Evolutionary conservation across 2,113 vertebrate species (phyloP).

Genomic region (Podilymbus podiceps): DNA sequence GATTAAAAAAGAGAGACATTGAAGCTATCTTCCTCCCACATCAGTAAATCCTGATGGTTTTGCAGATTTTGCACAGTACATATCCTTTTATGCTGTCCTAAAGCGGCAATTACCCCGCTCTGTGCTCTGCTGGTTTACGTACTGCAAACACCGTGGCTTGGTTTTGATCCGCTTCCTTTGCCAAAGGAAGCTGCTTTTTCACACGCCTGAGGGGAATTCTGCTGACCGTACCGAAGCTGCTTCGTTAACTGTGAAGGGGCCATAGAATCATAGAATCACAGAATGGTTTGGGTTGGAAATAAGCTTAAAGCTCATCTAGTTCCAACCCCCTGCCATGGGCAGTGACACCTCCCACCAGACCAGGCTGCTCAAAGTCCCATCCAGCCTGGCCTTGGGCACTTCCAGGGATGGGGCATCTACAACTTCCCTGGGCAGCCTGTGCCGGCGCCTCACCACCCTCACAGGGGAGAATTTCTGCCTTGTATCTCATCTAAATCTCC

Average conservation of each 20-base stretch:
- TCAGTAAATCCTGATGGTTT: not conserved
- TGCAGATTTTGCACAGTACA: not conserved
- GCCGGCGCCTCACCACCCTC: no score
- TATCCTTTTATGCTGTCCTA: not conserved
- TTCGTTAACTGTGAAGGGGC: not conserved
- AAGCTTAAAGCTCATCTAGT: no score
- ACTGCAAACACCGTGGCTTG: not conserved
- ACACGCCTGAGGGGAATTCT: not conserved
- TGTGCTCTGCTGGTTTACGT: not conserved
- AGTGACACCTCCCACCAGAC: no score
- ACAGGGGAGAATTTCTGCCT: no score
- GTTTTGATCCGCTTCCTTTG: not conserved
- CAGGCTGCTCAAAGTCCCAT: no score
- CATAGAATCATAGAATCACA: no score
- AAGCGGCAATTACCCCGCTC: not conserved
- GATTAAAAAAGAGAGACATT: not conserved
- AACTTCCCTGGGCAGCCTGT: no score
- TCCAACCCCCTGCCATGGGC: no score
- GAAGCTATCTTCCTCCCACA: not conserved
- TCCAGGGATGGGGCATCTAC: no score
- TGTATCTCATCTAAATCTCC: no score
- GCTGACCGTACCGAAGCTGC: not conserved
- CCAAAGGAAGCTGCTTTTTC: not conserved
- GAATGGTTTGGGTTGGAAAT: no score
- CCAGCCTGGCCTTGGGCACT: no score